Percentiles rank a stretch among this genome's conserved stretches.
Evolutionary conservation across 2,797 vertebrate genomes (phyloP).

Genomic region (Remorina albescens): DNA sequence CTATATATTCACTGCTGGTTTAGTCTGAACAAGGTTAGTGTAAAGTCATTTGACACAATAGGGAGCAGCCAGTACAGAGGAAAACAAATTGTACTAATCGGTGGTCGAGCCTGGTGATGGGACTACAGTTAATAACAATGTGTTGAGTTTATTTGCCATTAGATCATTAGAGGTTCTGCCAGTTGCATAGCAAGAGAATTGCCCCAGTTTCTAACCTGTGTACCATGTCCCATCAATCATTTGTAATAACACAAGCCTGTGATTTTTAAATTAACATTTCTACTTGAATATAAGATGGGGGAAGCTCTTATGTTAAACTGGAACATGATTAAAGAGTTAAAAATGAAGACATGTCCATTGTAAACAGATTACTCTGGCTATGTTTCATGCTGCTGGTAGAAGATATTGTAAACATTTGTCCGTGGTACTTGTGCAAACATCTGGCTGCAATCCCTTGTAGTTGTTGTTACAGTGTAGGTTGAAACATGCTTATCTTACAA

Average conservation of each 20-base stretch:
- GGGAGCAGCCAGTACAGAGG: background rate
- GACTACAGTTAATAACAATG: background rate
- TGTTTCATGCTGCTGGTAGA: background rate
- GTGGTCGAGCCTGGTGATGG: background rate
- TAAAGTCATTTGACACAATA: background rate
- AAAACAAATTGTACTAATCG: constrained; percentile 1
- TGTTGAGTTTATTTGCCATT: constrained; percentile 10
- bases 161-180: constrained; percentile 4
- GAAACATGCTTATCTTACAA: background rate
- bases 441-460: background rate
- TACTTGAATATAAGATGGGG: background rate
- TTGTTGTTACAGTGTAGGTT: constrained; percentile 4
- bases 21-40: constrained; percentile 27
- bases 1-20: background rate
- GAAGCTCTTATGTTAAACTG: background rate
- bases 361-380: constrained; percentile 7
- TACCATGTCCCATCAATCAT: background rate
- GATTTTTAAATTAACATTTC: background rate
- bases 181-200: background rate
- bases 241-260: background rate
- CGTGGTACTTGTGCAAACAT: constrained; percentile 5
- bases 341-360: background rate
- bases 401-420: constrained; percentile 45
- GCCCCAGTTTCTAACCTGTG: background rate
- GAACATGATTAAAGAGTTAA: background rate